Evolutionary conservation across 1,140 invertebrate species (phyloP).

Genomic region (Rhyzopertha dominica): DNA sequence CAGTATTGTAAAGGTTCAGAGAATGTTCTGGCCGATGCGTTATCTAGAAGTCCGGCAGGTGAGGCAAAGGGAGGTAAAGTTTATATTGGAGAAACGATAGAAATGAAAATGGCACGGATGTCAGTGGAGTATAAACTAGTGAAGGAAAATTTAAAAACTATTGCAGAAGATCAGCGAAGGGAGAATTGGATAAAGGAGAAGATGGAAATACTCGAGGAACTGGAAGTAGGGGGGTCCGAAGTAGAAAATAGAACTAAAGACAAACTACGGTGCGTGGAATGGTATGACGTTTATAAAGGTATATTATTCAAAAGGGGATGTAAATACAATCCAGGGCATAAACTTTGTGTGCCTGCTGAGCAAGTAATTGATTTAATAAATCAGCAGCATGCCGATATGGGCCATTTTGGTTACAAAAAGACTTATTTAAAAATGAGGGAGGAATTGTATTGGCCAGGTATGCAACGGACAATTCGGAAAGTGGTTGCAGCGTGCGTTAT

Average conservation of each 20-base stretch:
- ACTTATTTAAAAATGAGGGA: neutral
- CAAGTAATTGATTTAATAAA: neutral
- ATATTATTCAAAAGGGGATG: slow-evolving; percentile 2
- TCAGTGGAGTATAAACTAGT: no score
- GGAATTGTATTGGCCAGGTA: slow-evolving; percentile 4
- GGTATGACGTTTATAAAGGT: neutral
- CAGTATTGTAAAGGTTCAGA: slow-evolving; percentile 11
- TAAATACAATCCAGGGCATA: slow-evolving; percentile 1
- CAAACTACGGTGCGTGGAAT: neutral
- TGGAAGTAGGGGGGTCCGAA: neutral
- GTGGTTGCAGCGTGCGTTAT: slow-evolving; percentile 4
- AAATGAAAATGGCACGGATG: no score
- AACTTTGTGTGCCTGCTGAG: slow-evolving; percentile 4
- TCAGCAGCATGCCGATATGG: slow-evolving; percentile 1
- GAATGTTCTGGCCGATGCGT: slow-evolving; percentile 8
- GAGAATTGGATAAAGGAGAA: neutral
- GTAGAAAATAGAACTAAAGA: neutral
- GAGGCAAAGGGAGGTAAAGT: no score
- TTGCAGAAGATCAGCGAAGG: neutral
- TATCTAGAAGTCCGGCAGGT: neutral
- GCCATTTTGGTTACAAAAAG: slow-evolving; percentile 5
- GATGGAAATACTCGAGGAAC: neutral
- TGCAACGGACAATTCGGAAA: neutral
- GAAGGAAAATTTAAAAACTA: no score
- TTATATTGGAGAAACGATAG: no score